Evolutionary conservation across 2,113 vertebrate genomes (phyloP).

Genomic region (Baryphthengus martii): DNA sequence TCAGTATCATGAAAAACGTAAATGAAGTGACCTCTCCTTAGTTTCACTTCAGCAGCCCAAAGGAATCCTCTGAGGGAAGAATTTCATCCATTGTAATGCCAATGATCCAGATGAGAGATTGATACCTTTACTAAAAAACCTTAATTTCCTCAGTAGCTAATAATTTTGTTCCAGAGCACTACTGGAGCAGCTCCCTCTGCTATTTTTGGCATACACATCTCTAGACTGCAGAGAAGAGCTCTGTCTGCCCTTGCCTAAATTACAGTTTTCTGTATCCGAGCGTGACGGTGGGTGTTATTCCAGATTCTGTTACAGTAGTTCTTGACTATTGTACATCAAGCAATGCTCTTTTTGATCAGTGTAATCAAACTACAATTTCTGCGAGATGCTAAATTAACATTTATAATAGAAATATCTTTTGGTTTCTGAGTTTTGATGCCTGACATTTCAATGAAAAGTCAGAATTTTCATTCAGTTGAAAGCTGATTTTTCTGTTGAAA

Average conservation of each 20-base stretch:
- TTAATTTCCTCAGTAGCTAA: background rate
- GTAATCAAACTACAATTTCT: background rate
- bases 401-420: background rate
- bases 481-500: background rate
- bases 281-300: background rate
- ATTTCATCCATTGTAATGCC: background rate
- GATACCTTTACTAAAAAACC: background rate
- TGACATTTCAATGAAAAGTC: background rate
- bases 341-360: background rate
- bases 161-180: background rate
- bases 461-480: background rate
- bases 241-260: background rate
- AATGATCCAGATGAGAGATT: background rate
- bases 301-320: background rate
- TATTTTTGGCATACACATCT: background rate
- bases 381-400: background rate
- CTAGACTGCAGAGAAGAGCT: background rate
- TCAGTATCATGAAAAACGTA: background rate
- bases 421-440: background rate
- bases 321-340: background rate
- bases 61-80: background rate
- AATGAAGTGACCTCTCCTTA: background rate
- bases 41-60: background rate
- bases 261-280: background rate
- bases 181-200: background rate